Conservation (phyloP, 2,113 vertebrate genomes). For the Corythaeola cristata region DNA sequence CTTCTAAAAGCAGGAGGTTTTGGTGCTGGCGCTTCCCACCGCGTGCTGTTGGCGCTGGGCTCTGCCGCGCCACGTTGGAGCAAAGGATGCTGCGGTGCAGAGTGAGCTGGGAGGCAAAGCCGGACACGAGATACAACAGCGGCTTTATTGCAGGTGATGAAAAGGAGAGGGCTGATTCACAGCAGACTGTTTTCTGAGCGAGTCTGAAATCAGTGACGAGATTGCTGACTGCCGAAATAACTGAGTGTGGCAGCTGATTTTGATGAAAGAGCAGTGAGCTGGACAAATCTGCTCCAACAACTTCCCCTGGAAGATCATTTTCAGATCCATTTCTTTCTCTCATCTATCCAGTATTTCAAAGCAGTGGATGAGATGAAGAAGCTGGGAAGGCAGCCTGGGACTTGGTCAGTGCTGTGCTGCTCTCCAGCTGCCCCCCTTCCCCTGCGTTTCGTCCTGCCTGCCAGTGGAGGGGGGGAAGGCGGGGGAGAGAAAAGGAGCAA, state of each 20-base stretch:
- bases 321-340: not conserved
- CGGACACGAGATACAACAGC: not conserved
- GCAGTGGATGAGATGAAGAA: not conserved
- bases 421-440: not conserved
- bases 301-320: not conserved
- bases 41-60: not conserved
- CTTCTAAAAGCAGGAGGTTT: not conserved
- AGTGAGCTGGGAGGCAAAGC: not conserved
- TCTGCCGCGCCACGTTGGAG: not conserved
- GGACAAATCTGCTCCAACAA: not conserved
- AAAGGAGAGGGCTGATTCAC: not conserved
- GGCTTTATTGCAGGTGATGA: not conserved
- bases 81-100: accelerated
- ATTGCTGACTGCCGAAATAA: not conserved
- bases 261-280: not conserved
- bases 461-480: no score
- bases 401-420: not conserved
- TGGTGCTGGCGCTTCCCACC: not conserved
- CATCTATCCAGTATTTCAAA: not conserved
- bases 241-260: not conserved
- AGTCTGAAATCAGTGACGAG: not conserved
- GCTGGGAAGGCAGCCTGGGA: not conserved
- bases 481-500: not conserved
- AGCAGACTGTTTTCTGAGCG: not conserved
- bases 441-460: accelerated